These are phyloP conservation scores for Heterohyrax brucei DNA, from an alignment of 2,797 vertebrate species.

Conservation along the genomic window DNA sequence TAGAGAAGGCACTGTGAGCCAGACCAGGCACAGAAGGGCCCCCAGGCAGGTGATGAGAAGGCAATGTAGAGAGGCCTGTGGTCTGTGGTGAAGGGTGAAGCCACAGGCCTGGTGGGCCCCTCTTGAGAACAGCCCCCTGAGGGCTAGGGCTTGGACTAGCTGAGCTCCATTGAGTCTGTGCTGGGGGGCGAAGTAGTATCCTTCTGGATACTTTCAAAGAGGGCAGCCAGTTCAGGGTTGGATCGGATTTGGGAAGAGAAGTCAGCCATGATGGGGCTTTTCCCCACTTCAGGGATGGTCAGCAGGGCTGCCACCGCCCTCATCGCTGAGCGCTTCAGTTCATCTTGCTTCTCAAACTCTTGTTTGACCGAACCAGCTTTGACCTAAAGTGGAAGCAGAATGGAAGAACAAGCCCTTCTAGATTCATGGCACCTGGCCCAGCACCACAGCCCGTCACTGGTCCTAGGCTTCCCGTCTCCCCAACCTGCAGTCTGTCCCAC, in stretches of 20 bases:
- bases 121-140: accelerated
- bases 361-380: slow-evolving; percentile 98
- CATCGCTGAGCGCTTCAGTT: slow-evolving; percentile 97
- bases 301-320: slow-evolving; percentile 96
- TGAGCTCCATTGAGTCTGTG: slow-evolving; percentile 94
- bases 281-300: slow-evolving; percentile 95
- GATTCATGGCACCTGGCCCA: not conserved
- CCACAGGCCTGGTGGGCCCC: not conserved
- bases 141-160: slow-evolving; percentile 86
- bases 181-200: slow-evolving; percentile 90
- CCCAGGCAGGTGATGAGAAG: not conserved
- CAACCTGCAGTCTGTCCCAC: not conserved
- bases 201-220: slow-evolving; percentile 97
- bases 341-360: slow-evolving; percentile 99
- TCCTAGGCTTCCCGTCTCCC: not conserved
- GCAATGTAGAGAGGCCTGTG: not conserved
- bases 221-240: slow-evolving; percentile 94
- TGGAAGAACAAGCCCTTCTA: not conserved
- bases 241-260: slow-evolving; percentile 96
- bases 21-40: not conserved
- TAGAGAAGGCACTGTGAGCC: slow-evolving; percentile 68
- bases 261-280: slow-evolving; percentile 95
- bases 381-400: slow-evolving; percentile 90
- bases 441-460: not conserved
- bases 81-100: not conserved